Percentiles rank a stretch among this genome's conserved stretches.
phyloP scores from a whole-genome alignment of 37 sponge, comb jelly and placozoan genomes.

The Spongilla lacustris region DNA sequence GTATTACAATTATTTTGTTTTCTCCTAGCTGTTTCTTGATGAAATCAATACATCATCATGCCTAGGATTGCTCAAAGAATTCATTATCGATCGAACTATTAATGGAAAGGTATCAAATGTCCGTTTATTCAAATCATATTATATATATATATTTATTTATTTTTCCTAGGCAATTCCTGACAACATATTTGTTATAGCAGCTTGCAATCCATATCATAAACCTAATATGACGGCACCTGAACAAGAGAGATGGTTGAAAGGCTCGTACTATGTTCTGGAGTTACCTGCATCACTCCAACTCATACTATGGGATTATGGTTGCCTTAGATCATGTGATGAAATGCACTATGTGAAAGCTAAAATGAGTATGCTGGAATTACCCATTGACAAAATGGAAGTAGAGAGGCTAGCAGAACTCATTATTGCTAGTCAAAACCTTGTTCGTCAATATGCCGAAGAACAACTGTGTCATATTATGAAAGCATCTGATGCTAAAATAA shows the following conservation, averaged over 20 bases:
- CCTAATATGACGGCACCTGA: slow-evolving; percentile 65
- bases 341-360: slow-evolving; percentile 79
- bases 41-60: slow-evolving; percentile 92
- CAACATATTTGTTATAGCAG: slow-evolving; percentile 86
- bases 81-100: slow-evolving; percentile 78
- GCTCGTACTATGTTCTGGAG: slow-evolving; percentile 80
- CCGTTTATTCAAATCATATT: no score
- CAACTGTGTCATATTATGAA: slow-evolving; percentile 27
- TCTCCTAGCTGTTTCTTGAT: slow-evolving; percentile 92
- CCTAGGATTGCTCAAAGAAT: slow-evolving; percentile 87
- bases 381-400: slow-evolving; percentile 18
- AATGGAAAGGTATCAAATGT: slow-evolving; percentile 86
- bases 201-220: slow-evolving; percentile 90
- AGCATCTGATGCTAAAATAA: not conserved
- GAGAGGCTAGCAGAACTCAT: slow-evolving; percentile 63
- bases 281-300: slow-evolving; percentile 79
- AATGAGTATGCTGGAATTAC: slow-evolving; percentile 69
- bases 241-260: slow-evolving; percentile 70
- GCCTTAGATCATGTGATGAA: slow-evolving; percentile 80
- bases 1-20: no score
- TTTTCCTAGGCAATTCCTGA: slow-evolving; percentile 54
- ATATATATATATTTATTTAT: not conserved
- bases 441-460: slow-evolving; percentile 68
- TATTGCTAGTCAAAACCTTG: slow-evolving; percentile 63
- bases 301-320: slow-evolving; percentile 91